Evolutionary conservation across 2,113 vertebrate genomes (phyloP).

Genomic region (Nothobranchius furzeri): DNA sequence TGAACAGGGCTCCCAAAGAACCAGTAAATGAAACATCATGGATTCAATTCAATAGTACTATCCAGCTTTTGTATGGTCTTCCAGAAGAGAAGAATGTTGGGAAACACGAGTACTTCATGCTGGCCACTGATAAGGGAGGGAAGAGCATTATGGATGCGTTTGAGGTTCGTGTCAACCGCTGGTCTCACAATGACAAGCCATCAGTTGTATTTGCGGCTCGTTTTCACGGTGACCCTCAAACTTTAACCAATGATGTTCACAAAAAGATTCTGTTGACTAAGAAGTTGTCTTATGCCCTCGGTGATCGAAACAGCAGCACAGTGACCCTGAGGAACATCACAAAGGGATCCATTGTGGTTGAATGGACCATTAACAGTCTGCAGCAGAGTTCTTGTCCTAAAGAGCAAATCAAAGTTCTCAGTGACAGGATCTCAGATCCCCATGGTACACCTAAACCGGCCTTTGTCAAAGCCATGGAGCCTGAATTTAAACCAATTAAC

Average conservation of each 20-base stretch:
- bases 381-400: slow-evolving; percentile 87
- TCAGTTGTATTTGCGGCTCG: slow-evolving; percentile 88
- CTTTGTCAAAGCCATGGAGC: slow-evolving; percentile 87
- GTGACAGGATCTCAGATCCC: slow-evolving; percentile 85
- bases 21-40: slow-evolving; percentile 86
- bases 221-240: slow-evolving; percentile 85
- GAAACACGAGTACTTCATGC: slow-evolving; percentile 93
- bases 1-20: slow-evolving; percentile 89
- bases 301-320: slow-evolving; percentile 92
- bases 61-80: slow-evolving; percentile 93
- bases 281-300: slow-evolving; percentile 89
- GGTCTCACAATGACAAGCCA: slow-evolving; percentile 83
- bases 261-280: slow-evolving; percentile 92
- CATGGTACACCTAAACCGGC: slow-evolving; percentile 79
- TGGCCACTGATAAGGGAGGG: slow-evolving; percentile 91
- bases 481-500: slow-evolving; percentile 88
- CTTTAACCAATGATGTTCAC: slow-evolving; percentile 83
- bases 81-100: slow-evolving; percentile 85
- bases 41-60: slow-evolving; percentile 96
- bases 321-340: slow-evolving; percentile 87
- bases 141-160: slow-evolving; percentile 90
- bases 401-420: slow-evolving; percentile 86
- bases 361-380: slow-evolving; percentile 95
- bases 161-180: slow-evolving; percentile 89
- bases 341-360: slow-evolving; percentile 89